Percentiles rank a stretch among this genome's conserved stretches.
phyloP scores from a whole-genome alignment of 2,113 vertebrate genomes.

The Burhinus bistriatus region DNA sequence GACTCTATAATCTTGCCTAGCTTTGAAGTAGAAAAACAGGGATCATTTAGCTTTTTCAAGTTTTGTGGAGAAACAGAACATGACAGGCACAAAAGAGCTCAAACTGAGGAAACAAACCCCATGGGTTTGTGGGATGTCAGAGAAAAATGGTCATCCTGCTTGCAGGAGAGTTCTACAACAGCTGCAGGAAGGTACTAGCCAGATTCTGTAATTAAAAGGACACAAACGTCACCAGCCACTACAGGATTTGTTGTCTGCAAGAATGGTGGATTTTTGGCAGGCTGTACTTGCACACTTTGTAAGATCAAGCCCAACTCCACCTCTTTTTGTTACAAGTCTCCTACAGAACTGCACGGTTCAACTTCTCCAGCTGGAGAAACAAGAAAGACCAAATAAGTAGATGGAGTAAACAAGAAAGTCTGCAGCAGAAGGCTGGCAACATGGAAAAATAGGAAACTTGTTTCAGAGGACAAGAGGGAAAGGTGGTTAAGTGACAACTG shows the following conservation, averaged over 20 bases:
- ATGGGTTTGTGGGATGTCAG: not conserved
- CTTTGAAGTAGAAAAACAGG: not conserved
- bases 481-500: not conserved
- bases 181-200: not conserved
- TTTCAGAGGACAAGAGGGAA: not conserved
- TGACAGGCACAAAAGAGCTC: conserved; percentile 13
- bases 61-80: not conserved
- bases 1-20: not conserved
- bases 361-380: not conserved
- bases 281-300: not conserved
- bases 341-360: not conserved
- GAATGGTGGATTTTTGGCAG: not conserved
- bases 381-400: not conserved
- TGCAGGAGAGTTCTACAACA: not conserved
- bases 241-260: not conserved
- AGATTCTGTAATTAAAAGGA: not conserved
- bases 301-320: not conserved
- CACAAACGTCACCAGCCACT: not conserved
- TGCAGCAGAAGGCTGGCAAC: not conserved
- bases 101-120: not conserved
- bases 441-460: not conserved
- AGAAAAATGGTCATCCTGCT: conserved; percentile 14
- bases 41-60: not conserved
- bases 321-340: not conserved
- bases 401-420: not conserved